Evolutionary conservation across 2,888 invertebrate genomes (phyloP).

Genomic region (Steromphala cineraria): DNA sequence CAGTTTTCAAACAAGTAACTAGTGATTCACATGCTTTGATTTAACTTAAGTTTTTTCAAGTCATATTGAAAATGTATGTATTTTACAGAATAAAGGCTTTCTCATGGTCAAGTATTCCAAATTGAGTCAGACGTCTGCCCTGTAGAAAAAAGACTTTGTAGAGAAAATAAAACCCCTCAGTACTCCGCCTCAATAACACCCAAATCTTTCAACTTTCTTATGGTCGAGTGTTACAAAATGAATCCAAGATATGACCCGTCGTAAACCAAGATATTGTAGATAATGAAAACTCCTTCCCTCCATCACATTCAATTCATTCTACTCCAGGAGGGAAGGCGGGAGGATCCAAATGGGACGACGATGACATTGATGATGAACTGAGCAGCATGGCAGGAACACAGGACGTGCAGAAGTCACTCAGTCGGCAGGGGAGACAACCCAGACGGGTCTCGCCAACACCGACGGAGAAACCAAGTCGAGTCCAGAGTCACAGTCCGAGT

Average conservation of each 20-base stretch:
- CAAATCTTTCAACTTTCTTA: background rate
- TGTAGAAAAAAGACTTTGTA: no score
- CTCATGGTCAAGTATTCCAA: no score
- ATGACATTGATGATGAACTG: slow-evolving; percentile 62
- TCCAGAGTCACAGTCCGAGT: background rate
- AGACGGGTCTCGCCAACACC: background rate
- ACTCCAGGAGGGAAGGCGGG: background rate
- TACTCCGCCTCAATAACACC: background rate
- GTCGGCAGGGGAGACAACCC: slow-evolving; percentile 18
- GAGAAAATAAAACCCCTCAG: background rate
- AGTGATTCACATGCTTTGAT: no score
- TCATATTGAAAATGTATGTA: no score
- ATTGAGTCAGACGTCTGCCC: no score
- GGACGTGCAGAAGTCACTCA: slow-evolving; percentile 39
- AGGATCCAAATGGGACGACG: slow-evolving; percentile 15
- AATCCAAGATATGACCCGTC: no score
- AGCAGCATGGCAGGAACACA: slow-evolving; percentile 65
- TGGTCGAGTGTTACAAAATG: background rate
- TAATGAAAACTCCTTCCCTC: background rate
- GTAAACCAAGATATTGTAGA: no score
- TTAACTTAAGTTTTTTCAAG: no score
- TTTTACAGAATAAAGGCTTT: no score
- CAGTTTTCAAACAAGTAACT: no score
- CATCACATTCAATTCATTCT: no score
- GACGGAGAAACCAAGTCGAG: background rate